phyloP scores from a whole-genome alignment of 2,888 invertebrate genomes.

The Diarsia brunnea region DNA sequence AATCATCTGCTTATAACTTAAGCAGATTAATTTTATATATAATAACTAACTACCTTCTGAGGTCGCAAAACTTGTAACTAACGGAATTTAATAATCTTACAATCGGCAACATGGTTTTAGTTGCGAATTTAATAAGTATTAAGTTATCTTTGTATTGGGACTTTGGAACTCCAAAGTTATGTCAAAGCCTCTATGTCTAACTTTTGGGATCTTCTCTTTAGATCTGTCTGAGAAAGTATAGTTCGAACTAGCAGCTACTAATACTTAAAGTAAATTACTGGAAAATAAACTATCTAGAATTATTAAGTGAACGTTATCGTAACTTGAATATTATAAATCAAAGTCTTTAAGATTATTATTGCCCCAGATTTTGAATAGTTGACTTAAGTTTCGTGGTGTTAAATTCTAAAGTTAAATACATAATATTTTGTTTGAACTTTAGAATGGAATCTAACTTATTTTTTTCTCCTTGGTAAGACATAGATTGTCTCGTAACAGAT shows the following conservation, averaged over 20 bases:
- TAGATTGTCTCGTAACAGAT: background rate
- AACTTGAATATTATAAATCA: background rate
- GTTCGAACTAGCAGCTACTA: slow-evolving; percentile 13
- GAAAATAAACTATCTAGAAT: slow-evolving; percentile 23
- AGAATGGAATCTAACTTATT: too few species aligned
- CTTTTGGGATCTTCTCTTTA: slow-evolving; percentile 56
- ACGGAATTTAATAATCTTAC: slow-evolving; percentile 65
- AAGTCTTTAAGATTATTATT: background rate
- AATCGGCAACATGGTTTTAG: slow-evolving; percentile 67
- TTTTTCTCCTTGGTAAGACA: too few species aligned
- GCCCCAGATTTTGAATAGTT: background rate
- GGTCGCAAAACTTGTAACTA: slow-evolving; percentile 58
- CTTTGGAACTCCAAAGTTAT: slow-evolving; percentile 68
- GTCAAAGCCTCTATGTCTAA: slow-evolving; percentile 61
- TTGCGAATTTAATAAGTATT: slow-evolving; percentile 68
- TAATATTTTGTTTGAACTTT: background rate
- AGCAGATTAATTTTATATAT: slow-evolving; percentile 58
- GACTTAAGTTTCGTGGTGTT: background rate
- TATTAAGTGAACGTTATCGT: background rate
- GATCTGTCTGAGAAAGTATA: slow-evolving; percentile 52
- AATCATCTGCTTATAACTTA: slow-evolving; percentile 30
- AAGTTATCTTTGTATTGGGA: slow-evolving; percentile 70
- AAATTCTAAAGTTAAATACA: background rate
- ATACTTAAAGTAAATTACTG: slow-evolving; percentile 23
- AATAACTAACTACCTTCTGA: slow-evolving; percentile 41